Evolutionary conservation across 2,888 invertebrate genomes (phyloP).

Genomic region (Eristalis tenax): DNA sequence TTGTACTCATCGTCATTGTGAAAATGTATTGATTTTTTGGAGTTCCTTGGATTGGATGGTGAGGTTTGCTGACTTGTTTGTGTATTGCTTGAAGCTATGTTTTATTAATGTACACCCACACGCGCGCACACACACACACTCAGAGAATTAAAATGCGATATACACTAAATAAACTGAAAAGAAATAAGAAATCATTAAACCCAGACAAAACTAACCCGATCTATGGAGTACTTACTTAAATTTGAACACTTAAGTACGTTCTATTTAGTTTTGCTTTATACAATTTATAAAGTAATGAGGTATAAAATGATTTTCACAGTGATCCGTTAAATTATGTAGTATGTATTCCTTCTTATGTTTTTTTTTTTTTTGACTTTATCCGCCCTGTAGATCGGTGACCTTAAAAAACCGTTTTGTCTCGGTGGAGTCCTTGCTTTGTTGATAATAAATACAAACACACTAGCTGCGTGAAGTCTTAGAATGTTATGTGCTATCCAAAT

Average conservation of each 20-base stretch:
- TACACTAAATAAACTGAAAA: conserved; percentile 67
- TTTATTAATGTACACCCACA: conserved; percentile 58
- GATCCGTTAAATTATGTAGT: conserved; percentile 75
- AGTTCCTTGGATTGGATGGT: background rate
- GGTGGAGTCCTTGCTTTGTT: conserved; percentile 57
- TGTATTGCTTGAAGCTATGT: conserved; percentile 79
- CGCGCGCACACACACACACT: conserved; percentile 31
- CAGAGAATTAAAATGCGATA: conserved; percentile 62
- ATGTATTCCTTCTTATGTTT: conserved; percentile 54
- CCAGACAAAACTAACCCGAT: too few relatives aligned
- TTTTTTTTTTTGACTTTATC: conserved; percentile 56
- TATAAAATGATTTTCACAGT: conserved; percentile 80
- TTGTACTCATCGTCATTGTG: conserved; percentile 86
- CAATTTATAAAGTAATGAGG: conserved; percentile 76
- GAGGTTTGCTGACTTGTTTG: conserved; percentile 52
- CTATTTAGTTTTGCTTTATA: conserved; percentile 78
- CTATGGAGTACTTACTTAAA: conserved; percentile 76
- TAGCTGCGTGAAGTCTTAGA: conserved; percentile 77
- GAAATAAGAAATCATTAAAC: background rate
- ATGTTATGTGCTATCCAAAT: conserved; percentile 79
- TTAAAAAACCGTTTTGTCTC: conserved; percentile 45
- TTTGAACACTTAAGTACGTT: conserved; percentile 81
- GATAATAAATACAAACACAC: conserved; percentile 54
- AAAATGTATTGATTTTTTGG: conserved; percentile 52
- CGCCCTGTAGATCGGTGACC: conserved; percentile 54